Evolutionary conservation across 1,140 invertebrate genomes (phyloP).

Genomic region (Aphaenogaster ashmeadi): DNA sequence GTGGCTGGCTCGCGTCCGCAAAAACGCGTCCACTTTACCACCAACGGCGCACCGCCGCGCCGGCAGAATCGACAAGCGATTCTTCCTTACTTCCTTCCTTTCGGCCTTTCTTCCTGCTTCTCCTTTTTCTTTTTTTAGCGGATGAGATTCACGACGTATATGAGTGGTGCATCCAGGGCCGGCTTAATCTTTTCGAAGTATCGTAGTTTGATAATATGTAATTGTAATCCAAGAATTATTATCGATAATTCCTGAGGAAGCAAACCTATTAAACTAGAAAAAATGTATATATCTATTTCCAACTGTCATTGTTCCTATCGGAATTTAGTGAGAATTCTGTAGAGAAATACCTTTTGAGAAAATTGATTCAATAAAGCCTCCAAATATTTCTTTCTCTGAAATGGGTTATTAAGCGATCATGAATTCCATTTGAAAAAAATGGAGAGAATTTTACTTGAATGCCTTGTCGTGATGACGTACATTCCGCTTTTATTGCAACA

Average conservation of each 20-base stretch:
- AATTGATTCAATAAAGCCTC: background rate
- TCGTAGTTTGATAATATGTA: background rate
- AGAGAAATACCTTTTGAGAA: background rate
- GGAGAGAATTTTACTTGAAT: background rate
- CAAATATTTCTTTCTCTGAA: background rate
- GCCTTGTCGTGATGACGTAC: background rate
- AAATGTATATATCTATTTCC: background rate
- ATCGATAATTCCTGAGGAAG: background rate
- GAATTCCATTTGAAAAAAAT: conserved; percentile 4
- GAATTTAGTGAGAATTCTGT: background rate
- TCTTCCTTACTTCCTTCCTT: conserved; percentile 14
- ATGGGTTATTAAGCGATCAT: background rate
- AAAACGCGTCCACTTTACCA: conserved; percentile 69
- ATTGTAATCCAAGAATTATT: background rate
- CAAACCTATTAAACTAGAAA: background rate
- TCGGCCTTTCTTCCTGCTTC: background rate
- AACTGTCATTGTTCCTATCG: background rate
- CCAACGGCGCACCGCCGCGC: conserved; percentile 42
- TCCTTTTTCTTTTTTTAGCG: background rate
- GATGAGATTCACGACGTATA: background rate
- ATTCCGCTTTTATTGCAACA: background rate
- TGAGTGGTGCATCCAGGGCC: background rate
- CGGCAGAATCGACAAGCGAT: conserved; percentile 52
- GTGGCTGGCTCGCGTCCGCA: conserved; percentile 19
- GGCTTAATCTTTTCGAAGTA: background rate